Base-by-base conservation (phyloP, 2,113 vertebrate species). In the Pipa parva region DNA sequence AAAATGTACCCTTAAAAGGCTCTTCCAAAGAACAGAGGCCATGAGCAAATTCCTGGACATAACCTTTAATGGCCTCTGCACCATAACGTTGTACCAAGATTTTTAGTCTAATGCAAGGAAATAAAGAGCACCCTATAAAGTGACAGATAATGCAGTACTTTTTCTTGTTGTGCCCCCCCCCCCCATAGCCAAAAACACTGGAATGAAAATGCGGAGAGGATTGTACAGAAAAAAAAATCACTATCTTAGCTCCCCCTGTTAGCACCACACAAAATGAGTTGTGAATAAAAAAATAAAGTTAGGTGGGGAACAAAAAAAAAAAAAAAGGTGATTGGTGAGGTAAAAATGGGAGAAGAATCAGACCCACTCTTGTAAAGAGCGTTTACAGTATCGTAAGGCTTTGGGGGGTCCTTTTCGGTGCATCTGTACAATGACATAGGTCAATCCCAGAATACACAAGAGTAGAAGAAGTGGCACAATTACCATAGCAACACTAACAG, bases 341-440 rank as follows among this genome's bases (percentile, higher is more conserved):
- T 77, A 71, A 42, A 76, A 67, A 74, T 76, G 65, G 65, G 24
- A 24, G 4, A 66, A 68, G 49, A 18, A 42, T 97, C 91, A 99
- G 76, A 99, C 96, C 96, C 96, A 99, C 72, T 97, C 92, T 83
- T 99, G 97, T 80, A 99, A 79, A 1, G 97, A 99, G 70, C 97
- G 95, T 79, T 95, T 98, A 88, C 95, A 99, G 87, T 98, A 93
- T 63, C 97, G 82, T 62, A 99, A 89, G 83, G 95, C 83, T 49
- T 89, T 87, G 0, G 97, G 95, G 0, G 93, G 81, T 0, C 97
- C 97, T 80, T 97, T 98, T 80, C 93, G 90, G 88, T 98, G 95
- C 84, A 95, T 90, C 85, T 92, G 95, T 69, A 98, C 88, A 56
- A 99, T 93, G 59, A 90, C 90, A 0, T 93, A 97, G 76, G 94